Evolutionary conservation across 2,113 vertebrate genomes (phyloP), one percentile per base, ranked within the genome.

Genomic region (Phoenicopterus ruber): DNA sequence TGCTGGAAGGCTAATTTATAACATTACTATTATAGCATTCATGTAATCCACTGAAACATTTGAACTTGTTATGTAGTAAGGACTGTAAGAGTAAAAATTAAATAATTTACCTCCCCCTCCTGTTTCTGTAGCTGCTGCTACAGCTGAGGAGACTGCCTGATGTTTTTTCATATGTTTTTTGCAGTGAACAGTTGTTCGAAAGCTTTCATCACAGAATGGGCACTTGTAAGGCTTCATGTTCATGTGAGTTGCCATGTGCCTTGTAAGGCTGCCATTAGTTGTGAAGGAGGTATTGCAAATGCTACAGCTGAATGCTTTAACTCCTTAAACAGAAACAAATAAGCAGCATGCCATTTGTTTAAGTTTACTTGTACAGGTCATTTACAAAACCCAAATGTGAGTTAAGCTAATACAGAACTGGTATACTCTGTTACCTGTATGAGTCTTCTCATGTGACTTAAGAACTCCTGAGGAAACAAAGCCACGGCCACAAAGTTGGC

Each of bases 391-490:
- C 42, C 57, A 85, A 46, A 65, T 0, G 3, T 12, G 17, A 69
- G 46, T 49, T 44, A 92, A 72, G 29, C 20, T 80, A 69, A 88
- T 8, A 88, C 0, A 22, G 44, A 88, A 74, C 31, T 82, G 18
- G 21, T 59, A 46, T 42, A 80, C 21, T 87, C 86, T 40, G 36
- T 97, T 94, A 99, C 99, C 99, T 98, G 99, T 99, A 63, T 99
- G 99, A 9, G 99, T 99, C 97, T 99, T 99, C 94, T 99, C 98
- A 62, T 99, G 99, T 31, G 99, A 99, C 97, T 99, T 99, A 63
- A 99, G 99, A 76, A 99, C 99, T 31, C 99, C 99, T 0, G 99
- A 99, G 17, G 99, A 99, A 42, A 99, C 99, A 77, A 99, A 99
- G 88, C 98, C 98, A 46, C 99, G 98, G 26, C 98, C 99, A 80